phyloP scores from a whole-genome alignment of 2,888 invertebrate genomes.

The Thera obeliscata region DNA sequence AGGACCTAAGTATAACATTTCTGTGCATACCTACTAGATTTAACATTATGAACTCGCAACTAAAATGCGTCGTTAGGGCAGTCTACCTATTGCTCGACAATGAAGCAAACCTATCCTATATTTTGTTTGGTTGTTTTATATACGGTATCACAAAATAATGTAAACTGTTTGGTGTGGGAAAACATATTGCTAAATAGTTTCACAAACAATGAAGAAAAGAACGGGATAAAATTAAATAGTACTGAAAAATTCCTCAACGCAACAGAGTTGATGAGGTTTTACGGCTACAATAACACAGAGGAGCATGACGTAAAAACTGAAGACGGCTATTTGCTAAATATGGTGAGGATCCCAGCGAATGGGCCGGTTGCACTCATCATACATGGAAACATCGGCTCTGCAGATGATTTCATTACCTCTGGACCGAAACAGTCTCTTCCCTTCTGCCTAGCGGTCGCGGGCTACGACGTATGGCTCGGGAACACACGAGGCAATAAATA shows the following conservation, averaged over 20 bases:
- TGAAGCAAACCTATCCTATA: constrained; percentile 3
- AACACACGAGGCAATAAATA: constrained; percentile 90
- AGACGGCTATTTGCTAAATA: constrained; percentile 45
- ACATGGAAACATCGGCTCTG: constrained; percentile 89
- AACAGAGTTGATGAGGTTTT: constrained; percentile 35
- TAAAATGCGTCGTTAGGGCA: neutral
- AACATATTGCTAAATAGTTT: constrained; percentile 11
- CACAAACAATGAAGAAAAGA: neutral
- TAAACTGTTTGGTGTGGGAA: constrained; percentile 9
- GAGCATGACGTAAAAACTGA: constrained; percentile 40
- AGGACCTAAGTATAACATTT: too few species aligned
- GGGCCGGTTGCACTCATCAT: constrained; percentile 85
- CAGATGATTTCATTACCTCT: constrained; percentile 88
- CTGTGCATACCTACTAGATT: too few species aligned
- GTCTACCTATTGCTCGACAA: constrained; percentile 4
- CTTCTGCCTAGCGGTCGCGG: constrained; percentile 83
- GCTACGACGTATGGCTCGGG: constrained; percentile 90
- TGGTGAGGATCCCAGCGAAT: constrained; percentile 38
- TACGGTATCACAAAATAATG: constrained; percentile 1
- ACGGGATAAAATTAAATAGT: neutral
- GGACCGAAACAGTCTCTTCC: constrained; percentile 82
- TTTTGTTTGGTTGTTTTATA: neutral
- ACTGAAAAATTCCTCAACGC: constrained; percentile 34
- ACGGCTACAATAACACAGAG: constrained; percentile 29
- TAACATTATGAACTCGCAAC: too few species aligned